Base-by-base conservation (phyloP, 2,888 invertebrate genomes). In the Heteromurus nitidus region DNA sequence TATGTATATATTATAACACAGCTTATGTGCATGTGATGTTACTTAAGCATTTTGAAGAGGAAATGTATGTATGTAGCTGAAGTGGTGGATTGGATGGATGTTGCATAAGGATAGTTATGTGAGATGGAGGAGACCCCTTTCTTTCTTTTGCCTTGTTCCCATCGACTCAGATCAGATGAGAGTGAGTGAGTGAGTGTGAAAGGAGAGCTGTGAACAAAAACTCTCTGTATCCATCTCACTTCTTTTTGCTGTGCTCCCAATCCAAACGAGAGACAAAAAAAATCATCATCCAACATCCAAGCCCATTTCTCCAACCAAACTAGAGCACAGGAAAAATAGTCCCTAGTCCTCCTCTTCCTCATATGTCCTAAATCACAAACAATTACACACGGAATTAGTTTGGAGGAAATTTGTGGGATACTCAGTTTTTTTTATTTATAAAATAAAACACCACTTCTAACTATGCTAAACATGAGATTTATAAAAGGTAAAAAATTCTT, bases 141-240 rank as follows among this genome's bases (percentile, higher is more conserved):
- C n/a, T 36, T 36, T 9, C 36, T 36, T 13, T 50, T 50, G n/a
- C 50, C 50, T 50, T 50, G 50, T 28, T 58, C 58, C 18, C 58
- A 58, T 58, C 58, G 24, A 28, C 9, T 58, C n/a, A n/a, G n/a
- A n/a, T n/a, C n/a, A n/a, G n/a, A n/a, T n/a, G n/a, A n/a, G n/a
- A n/a, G n/a, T n/a, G n/a, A n/a, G n/a, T n/a, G n/a, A n/a, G n/a
- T n/a, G n/a, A n/a, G n/a, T n/a, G n/a, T n/a, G n/a, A n/a, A n/a
- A n/a, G 58, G 11, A 9, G 22, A 55, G 3, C 16, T 58, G 58
- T 26, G 16, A 58, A 28, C 30, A 20, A 72, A 47, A 22, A 28
- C 0, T 60, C 28, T 44, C 28, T 72, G 72, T 72, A 72, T 60
- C 60, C 60, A 72, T 72, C 72, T 72, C 72, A 60, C 72, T 72